Conservation (phyloP, 1,140 invertebrate genomes). For the Phymorhynchus buccinoides region DNA sequence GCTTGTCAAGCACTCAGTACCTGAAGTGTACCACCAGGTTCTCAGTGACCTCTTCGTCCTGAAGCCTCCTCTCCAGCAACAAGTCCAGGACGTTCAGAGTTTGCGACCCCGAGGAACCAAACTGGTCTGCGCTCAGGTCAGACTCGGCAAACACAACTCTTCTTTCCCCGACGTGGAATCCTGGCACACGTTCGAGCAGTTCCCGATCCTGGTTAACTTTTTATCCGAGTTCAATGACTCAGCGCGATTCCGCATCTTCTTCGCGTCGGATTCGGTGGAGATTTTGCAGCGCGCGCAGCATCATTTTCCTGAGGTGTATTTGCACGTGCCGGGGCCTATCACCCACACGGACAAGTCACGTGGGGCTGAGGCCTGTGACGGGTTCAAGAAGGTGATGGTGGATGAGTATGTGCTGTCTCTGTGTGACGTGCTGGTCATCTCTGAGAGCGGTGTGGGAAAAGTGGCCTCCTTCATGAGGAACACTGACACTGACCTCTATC, state of each 20-base stretch:
- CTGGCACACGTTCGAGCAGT: neutral
- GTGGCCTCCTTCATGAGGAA: constrained; percentile 39
- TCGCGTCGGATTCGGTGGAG: constrained; percentile 45
- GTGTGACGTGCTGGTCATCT: constrained; percentile 45
- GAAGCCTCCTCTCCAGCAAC: neutral
- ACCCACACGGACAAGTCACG: constrained; percentile 41
- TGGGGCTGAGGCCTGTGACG: constrained; percentile 27
- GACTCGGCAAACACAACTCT: constrained; percentile 40
- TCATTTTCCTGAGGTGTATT: constrained; percentile 23
- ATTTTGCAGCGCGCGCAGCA: constrained; percentile 25
- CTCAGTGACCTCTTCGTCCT: neutral
- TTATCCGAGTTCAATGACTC: constrained; percentile 29
- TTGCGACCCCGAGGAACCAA: neutral
- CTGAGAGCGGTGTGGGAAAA: constrained; percentile 40
- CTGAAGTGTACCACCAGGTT: constrained; percentile 23
- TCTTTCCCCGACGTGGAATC: constrained; percentile 32
- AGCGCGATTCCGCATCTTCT: constrained; percentile 35
- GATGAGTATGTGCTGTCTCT: constrained; percentile 38
- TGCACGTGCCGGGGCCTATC: constrained; percentile 42
- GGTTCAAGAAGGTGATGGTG: constrained; percentile 40
- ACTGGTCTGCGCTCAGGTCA: constrained; percentile 47
- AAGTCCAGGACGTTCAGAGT: neutral
- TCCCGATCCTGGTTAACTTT: constrained; percentile 35
- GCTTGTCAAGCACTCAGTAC: neutral
- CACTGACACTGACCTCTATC: constrained; percentile 33